A percentile compares a stretch with the other conserved stretches of the same genome.
Conservation (phyloP, 2,888 invertebrate genomes). For the Sinohyriopsis cumingii region DNA sequence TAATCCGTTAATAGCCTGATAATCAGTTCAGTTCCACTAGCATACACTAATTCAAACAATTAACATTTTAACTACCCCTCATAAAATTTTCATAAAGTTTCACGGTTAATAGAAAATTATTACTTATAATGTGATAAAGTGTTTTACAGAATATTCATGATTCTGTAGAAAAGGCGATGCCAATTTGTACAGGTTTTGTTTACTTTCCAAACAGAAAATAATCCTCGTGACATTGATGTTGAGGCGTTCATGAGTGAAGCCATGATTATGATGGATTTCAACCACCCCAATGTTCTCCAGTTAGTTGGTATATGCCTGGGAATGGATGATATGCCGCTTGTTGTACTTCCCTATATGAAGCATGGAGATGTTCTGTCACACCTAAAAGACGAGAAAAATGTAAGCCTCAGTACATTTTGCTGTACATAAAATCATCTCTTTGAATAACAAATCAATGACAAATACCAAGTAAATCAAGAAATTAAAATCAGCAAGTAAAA, state of each 20-base stretch:
- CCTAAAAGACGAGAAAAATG: slow-evolving; percentile 70
- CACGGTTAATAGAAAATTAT: too few species aligned
- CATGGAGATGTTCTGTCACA: slow-evolving; percentile 73
- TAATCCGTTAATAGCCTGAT: too few species aligned
- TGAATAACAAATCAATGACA: too few species aligned
- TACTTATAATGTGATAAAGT: too few species aligned
- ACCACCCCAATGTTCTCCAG: slow-evolving; percentile 74
- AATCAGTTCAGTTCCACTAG: too few species aligned
- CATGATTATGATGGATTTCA: slow-evolving; percentile 75
- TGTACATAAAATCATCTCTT: too few species aligned
- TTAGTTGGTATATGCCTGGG: slow-evolving; percentile 74
- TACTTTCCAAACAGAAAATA: slow-evolving; percentile 45
- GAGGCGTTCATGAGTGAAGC: slow-evolving; percentile 74
- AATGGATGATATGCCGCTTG: slow-evolving; percentile 73
- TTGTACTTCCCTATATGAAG: slow-evolving; percentile 75
- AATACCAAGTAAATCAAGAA: too few species aligned
- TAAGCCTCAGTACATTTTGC: slow-evolving; percentile 37
- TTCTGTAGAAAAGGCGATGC: not conserved
- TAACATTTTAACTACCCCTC: too few species aligned
- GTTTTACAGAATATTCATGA: not conserved
- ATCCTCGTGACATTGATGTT: slow-evolving; percentile 58
- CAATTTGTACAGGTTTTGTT: not conserved
- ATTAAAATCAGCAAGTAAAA: too few species aligned
- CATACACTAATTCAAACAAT: too few species aligned
- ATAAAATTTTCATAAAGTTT: too few species aligned